phyloP scores from a whole-genome alignment of 2,888 invertebrate species.

The Marasmarcha lunaedactyla region DNA sequence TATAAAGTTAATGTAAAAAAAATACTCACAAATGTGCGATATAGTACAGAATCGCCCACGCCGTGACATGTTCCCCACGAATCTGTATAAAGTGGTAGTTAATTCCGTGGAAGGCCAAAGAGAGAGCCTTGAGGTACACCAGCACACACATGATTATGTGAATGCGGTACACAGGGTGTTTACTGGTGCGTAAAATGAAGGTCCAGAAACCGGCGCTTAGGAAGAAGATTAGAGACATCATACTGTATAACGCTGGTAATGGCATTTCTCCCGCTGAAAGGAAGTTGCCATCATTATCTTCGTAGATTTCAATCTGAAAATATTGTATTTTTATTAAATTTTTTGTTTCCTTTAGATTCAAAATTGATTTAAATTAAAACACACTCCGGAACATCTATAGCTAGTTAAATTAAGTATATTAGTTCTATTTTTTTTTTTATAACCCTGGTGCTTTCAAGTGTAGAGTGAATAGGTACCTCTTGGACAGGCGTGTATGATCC shows the following conservation, averaged over 20 bases:
- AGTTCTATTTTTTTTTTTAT: no score
- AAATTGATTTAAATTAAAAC: no score
- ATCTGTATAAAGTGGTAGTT: conserved; percentile 95
- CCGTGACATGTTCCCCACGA: conserved; percentile 92
- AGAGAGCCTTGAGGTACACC: conserved; percentile 91
- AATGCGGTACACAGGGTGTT: conserved; percentile 90
- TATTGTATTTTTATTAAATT: no score
- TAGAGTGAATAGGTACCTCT: no score
- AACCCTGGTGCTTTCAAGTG: no score
- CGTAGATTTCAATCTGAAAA: conserved; percentile 84
- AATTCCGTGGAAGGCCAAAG: conserved; percentile 94
- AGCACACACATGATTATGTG: conserved; percentile 97
- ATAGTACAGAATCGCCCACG: conserved; percentile 98
- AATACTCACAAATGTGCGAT: conserved; percentile 92
- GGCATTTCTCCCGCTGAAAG: conserved; percentile 98
- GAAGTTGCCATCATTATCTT: conserved; percentile 87
- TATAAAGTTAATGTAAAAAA: no score
- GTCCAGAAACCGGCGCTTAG: conserved; percentile 94
- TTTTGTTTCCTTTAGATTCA: not conserved
- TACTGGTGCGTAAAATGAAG: conserved; percentile 84
- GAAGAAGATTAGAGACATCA: conserved; percentile 91
- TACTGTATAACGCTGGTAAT: conserved; percentile 90
- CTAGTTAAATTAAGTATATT: no score
- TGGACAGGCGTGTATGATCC: no score
- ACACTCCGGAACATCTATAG: no score